Conservation (phyloP, 2,888 invertebrate genomes). For the Fragum sueziense region DNA sequence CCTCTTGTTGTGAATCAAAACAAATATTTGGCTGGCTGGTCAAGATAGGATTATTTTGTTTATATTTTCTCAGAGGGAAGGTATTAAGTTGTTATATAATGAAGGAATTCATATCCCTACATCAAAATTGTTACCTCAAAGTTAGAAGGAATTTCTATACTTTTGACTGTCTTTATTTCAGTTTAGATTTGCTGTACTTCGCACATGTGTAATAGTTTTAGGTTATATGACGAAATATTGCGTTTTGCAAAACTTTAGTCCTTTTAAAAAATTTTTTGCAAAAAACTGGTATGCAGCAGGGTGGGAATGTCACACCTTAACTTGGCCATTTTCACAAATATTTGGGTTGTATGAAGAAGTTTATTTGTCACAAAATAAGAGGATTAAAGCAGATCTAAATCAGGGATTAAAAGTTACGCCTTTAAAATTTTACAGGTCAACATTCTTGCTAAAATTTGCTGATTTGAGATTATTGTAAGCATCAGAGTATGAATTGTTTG, state of each 20-base stretch:
- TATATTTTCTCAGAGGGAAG: not conserved
- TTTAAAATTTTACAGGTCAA: not conserved
- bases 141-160: not conserved
- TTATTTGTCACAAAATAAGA: not conserved
- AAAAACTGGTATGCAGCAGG: too few species aligned
- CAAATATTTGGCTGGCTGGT: too few species aligned
- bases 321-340: not conserved
- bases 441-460: not conserved
- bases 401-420: not conserved
- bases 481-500: too few species aligned
- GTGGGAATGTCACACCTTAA: too few species aligned
- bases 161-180: too few species aligned
- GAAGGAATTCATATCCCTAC: not conserved
- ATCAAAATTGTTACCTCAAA: not conserved
- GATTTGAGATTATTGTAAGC: too few species aligned
- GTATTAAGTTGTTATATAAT: constrained; percentile 6
- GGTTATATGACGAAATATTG: too few species aligned
- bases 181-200: too few species aligned
- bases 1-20: too few species aligned
- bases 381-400: not conserved
- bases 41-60: constrained; percentile 3
- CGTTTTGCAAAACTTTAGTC: too few species aligned
- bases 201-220: too few species aligned
- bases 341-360: not conserved
- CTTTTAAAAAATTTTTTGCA: too few species aligned